These are phyloP conservation scores for Chionomys nivalis DNA, from an alignment of 2,113 vertebrate species.

Conservation along the genomic window DNA sequence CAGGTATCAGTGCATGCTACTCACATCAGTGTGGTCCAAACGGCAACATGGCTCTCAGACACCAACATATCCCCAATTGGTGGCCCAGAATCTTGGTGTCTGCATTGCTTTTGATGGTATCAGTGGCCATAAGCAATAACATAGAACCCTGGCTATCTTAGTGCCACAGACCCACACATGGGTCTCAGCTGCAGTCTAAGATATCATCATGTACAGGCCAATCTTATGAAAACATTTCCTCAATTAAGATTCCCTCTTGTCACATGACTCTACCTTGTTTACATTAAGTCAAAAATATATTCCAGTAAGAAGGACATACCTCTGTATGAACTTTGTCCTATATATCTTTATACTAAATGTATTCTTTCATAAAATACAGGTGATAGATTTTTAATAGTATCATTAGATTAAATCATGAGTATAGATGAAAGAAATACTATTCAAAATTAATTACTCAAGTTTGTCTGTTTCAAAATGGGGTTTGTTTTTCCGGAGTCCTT, in stretches of 20 bases:
- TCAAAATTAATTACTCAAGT: not conserved
- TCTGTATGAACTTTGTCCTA: not conserved
- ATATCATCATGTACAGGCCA: not conserved
- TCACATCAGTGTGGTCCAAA: not conserved
- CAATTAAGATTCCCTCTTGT: not conserved
- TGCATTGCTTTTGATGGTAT: not conserved
- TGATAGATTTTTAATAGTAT: not conserved
- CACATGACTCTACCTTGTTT: not conserved
- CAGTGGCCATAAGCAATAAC: not conserved
- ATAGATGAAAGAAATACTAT: not conserved
- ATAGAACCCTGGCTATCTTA: not conserved
- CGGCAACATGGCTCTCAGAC: fast-evolving
- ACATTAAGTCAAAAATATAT: not conserved
- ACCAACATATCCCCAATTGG: not conserved
- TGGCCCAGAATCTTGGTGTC: not conserved
- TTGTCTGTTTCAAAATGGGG: not conserved
- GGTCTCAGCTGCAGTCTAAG: not conserved
- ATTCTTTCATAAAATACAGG: not conserved
- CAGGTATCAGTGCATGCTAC: not conserved
- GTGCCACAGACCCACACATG: not conserved
- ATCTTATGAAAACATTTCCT: not conserved
- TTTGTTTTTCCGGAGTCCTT: not conserved
- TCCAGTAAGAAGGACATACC: not conserved
- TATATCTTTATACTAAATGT: not conserved
- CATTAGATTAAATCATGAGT: not conserved